A percentile compares a stretch with the other conserved stretches of the same genome.
Evolutionary conservation across 2,888 invertebrate species (phyloP).

Genomic region (Autographa gamma): DNA sequence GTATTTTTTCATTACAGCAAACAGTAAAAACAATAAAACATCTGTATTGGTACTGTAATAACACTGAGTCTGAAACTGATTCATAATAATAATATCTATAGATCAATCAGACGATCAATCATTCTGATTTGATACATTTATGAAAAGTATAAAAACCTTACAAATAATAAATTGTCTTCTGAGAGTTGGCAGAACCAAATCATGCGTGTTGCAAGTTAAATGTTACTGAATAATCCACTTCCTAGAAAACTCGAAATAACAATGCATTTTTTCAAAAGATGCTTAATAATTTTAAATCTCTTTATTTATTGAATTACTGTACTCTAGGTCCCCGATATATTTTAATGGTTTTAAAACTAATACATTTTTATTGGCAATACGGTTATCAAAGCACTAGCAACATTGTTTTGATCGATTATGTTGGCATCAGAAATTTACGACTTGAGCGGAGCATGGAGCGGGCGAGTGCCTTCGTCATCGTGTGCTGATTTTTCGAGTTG

Average conservation of each 20-base stretch:
- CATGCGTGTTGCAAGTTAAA: background rate
- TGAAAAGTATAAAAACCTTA: no score
- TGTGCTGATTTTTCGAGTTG: slow-evolving; percentile 68
- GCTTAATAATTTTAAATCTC: no score
- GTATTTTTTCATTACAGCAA: no score
- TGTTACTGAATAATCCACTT: background rate
- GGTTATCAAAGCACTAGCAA: slow-evolving; percentile 21
- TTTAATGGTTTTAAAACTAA: background rate
- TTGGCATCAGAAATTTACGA: slow-evolving; percentile 37
- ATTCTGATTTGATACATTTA: no score
- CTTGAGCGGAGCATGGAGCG: slow-evolving; percentile 45
- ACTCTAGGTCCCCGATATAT: no score
- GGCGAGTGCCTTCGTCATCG: slow-evolving; percentile 77
- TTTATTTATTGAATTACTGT: no score
- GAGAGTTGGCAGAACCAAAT: background rate
- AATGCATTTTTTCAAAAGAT: no score
- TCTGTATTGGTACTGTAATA: no score
- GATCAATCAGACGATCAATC: no score
- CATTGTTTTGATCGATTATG: slow-evolving; percentile 34
- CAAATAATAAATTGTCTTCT: background rate
- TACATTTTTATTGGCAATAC: background rate
- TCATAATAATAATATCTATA: no score
- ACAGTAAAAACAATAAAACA: no score
- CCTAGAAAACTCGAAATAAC: background rate
- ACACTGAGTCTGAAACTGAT: no score